Conservation (phyloP, 2,113 vertebrate genomes). For the Mandrillus leucophaeus region DNA sequence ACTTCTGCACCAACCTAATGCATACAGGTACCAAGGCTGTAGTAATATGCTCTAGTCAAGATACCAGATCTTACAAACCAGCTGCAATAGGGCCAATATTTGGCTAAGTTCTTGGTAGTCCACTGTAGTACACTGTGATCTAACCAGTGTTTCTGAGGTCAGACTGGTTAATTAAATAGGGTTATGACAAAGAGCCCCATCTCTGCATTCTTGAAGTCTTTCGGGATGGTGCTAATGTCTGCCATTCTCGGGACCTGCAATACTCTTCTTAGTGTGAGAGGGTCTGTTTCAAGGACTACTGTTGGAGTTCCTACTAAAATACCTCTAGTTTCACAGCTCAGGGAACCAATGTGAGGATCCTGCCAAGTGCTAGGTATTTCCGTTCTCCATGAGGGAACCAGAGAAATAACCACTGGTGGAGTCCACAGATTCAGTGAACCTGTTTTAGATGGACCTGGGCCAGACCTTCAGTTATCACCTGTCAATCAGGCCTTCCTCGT, state of each 20-base stretch:
- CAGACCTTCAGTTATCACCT: background rate
- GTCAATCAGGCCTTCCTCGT: background rate
- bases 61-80: background rate
- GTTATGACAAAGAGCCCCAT: background rate
- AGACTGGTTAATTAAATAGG: background rate
- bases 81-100: background rate
- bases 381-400: background rate
- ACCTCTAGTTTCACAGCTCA: background rate
- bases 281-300: background rate
- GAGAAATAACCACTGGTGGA: background rate
- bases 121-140: background rate
- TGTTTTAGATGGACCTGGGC: background rate
- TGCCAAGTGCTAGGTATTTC: background rate
- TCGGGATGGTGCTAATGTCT: background rate
- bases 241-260: background rate
- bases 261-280: background rate
- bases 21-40: background rate
- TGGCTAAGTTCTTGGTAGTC: background rate
- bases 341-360: background rate
- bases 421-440: background rate
- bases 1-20: too few relatives aligned
- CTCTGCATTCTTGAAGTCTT: background rate
- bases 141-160: background rate
- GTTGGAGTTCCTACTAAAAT: background rate
- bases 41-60: background rate